Base-by-base conservation (phyloP, 2,888 invertebrate genomes). In the Machimus rusticus region DNA sequence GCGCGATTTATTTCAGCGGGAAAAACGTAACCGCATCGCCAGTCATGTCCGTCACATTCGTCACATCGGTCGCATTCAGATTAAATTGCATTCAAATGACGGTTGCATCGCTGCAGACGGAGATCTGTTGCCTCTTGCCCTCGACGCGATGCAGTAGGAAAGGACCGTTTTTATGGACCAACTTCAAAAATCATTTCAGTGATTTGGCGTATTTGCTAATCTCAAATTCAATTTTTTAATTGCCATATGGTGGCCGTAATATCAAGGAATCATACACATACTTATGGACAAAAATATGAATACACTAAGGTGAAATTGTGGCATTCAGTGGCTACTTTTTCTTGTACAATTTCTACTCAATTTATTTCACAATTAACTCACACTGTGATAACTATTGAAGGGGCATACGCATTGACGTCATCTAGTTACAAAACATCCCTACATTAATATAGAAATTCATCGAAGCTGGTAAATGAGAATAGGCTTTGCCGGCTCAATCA, bases 1-100 rank as follows among this genome's bases (percentile, higher is more conserved):
- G 78, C 78, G 43, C 78, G 78, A 78, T 78, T 78, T 78, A 43
- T 78, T 43, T 37, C 23, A 78, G 39, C 37, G 78, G 39, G 43
- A 39, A 43, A 43, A 78, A 43, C 39, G 28, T 55, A n/a, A 81
- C 81, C 81, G 23, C 81, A 81, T 16, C 16, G 9, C 31, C 31
- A 31, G 37, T 55, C 46, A 81, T 51, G 55, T 81, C 43, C 39
- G 39, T 78, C 81, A 55, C 51, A 51, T 81, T 34, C 81, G 31
- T 31, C 55, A 55, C 51, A 55, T 81, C 51, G 16, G 51, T n/a
- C 31, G 23, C 66, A 66, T 66, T 66, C 23, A 66, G 81, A 55
- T 23, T 51, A 51, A 55, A 76, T 55, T 81, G 81, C 55, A 16
- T 55, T 81, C 28, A 28, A 12, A 12, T 2, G 66, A n/a, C 23